Percentiles rank a stretch among this genome's conserved stretches.
Evolutionary conservation across 2,113 vertebrate species (phyloP).

Genomic region (Pimephales promelas): DNA sequence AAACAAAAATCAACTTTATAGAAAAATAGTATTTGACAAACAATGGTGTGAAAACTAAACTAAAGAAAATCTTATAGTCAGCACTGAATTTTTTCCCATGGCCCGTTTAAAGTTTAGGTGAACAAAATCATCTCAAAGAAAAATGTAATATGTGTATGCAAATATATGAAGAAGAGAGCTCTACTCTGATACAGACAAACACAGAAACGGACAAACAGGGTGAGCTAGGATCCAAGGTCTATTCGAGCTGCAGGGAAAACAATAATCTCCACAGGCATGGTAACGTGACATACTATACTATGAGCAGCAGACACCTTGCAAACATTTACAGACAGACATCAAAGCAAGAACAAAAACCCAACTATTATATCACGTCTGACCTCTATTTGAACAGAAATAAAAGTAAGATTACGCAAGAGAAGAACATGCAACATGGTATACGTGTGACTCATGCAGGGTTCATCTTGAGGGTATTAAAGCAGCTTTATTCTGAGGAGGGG

Average conservation of each 20-base stretch:
- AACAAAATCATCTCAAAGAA: slow-evolving; percentile 1
- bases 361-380: background rate
- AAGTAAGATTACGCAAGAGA: slow-evolving; percentile 40
- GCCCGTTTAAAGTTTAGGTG: background rate
- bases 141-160: background rate
- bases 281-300: slow-evolving; percentile 36
- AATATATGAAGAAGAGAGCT: slow-evolving; percentile 26
- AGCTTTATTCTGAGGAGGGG: slow-evolving; percentile 69
- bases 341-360: background rate
- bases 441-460: slow-evolving; percentile 58
- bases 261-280: background rate
- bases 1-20: background rate
- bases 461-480: slow-evolving; percentile 12
- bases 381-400: background rate
- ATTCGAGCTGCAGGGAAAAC: slow-evolving; percentile 42
- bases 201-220: slow-evolving; percentile 32
- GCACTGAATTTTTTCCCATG: background rate
- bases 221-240: slow-evolving; percentile 33
- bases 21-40: background rate
- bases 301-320: slow-evolving; percentile 36
- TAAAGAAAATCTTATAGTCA: background rate
- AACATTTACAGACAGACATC: slow-evolving; percentile 31
- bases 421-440: slow-evolving; percentile 43
- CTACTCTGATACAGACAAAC: slow-evolving; percentile 15
- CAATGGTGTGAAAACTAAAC: background rate